Evolutionary conservation across 2,797 vertebrate genomes (phyloP).

Genomic region (Chromobotia macracanthus): DNA sequence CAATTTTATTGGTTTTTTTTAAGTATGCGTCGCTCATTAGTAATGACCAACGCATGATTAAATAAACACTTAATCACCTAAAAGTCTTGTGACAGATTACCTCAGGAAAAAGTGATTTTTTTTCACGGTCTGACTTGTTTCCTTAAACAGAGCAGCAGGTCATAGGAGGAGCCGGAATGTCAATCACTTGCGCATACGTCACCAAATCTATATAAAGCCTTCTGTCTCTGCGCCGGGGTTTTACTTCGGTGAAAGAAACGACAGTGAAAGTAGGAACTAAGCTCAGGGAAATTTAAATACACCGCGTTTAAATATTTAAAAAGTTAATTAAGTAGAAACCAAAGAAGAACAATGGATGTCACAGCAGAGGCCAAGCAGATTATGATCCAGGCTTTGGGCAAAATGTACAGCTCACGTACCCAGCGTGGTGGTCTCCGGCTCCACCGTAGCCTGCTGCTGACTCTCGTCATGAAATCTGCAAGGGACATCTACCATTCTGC

Average conservation of each 20-base stretch:
- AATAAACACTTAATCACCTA: not conserved
- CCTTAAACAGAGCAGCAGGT: slow-evolving; percentile 25
- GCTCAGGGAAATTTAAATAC: not conserved
- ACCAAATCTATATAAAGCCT: slow-evolving; percentile 54
- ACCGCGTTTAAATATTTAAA: not conserved
- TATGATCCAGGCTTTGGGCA: slow-evolving; percentile 86
- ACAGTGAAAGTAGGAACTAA: slow-evolving; percentile 2
- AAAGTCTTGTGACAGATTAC: not conserved
- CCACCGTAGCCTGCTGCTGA: slow-evolving; percentile 86
- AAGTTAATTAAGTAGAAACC: not conserved
- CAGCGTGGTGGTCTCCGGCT: slow-evolving; percentile 87
- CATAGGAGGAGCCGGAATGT: slow-evolving; percentile 39
- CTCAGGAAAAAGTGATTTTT: not conserved
- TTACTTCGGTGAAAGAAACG: slow-evolving; percentile 15
- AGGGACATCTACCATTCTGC: slow-evolving; percentile 83
- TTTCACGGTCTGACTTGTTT: not conserved
- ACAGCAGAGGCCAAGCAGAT: slow-evolving; percentile 87
- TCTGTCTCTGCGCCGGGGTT: not conserved
- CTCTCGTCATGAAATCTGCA: slow-evolving; percentile 86
- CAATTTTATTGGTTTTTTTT: too few species aligned
- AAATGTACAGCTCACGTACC: slow-evolving; percentile 85
- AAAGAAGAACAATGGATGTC: slow-evolving; percentile 77
- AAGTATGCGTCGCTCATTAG: not conserved
- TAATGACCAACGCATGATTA: not conserved
- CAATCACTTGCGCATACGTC: slow-evolving; percentile 56